Base-by-base conservation (phyloP, 2,888 invertebrate species). In the Clitarchus hookeri region DNA sequence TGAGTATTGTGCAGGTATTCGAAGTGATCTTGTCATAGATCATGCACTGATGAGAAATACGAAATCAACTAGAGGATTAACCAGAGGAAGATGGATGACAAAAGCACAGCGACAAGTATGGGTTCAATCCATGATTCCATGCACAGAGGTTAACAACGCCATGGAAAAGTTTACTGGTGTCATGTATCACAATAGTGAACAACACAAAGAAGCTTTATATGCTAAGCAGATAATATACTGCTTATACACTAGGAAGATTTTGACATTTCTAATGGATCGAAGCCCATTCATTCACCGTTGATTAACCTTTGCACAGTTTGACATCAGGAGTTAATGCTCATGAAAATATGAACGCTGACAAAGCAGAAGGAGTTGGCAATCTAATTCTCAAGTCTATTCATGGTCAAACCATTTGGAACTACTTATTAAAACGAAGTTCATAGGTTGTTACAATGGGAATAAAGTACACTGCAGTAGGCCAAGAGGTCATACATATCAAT, bases 81-180 rank as follows among this genome's bases (percentile, higher is more conserved):
- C 26, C 19, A 78, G 78, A 25, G 78, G 78, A 78, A 78, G 26
- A 78, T 12, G 26, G 19, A 78, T 78, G 9, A 2, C 13, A 78
- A 23, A 8, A 8, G 9, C 78, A 19, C 19, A 78, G 78, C 0
- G 78, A 78, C 78, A 78, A 8, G 19, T 78, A 78, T 26, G 4
- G 78, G 78, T 78, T 78, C 78, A 78, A 78, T 78, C 78, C 78
- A 78, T 78, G 13, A 25, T 78, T 8, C 78, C 78, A 78, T 78
- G 78, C 78, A 78, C 78, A 78, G 78, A 78, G 78, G 2, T 78
- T 23, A 78, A 8, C 78, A 78, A 78, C n/a, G 78, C 9, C 13
- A 78, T 78, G 4, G 16, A 78, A 78, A 23, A 25, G n/a, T 78
- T 78, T 78, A 78, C 78, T 19, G 11, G 0, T 23, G 9, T 8